phyloP scores from a whole-genome alignment of 2,113 vertebrate genomes.

The Prunella fulvescens region DNA sequence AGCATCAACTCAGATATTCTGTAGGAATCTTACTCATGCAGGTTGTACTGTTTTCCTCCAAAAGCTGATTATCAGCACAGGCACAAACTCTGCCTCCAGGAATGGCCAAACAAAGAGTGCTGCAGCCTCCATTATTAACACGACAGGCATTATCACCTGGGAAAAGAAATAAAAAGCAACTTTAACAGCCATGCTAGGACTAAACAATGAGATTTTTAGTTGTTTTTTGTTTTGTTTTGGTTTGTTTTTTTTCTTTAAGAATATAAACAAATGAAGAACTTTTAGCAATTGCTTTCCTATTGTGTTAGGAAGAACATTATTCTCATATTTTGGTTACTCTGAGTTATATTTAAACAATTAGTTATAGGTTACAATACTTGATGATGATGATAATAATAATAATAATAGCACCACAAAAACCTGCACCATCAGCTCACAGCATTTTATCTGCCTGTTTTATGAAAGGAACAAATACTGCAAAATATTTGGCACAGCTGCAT shows the following conservation, averaged over 20 bases:
- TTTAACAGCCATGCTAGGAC: not conserved
- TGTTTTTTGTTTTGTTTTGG: not conserved
- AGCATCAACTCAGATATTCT: not conserved
- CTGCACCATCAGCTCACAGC: not conserved
- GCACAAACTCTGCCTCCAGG: constrained; percentile 94
- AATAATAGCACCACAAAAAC: not conserved
- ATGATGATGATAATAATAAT: not conserved
- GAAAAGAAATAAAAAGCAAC: not conserved
- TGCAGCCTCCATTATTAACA: constrained; percentile 94
- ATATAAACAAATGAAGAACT: not conserved
- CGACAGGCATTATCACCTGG: constrained; percentile 93
- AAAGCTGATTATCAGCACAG: constrained; percentile 93
- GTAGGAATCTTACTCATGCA: constrained; percentile 83
- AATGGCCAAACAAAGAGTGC: constrained; percentile 91
- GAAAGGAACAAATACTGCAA: not conserved
- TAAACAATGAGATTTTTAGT: not conserved
- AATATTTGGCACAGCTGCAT: not conserved
- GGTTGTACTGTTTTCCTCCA: constrained; percentile 92
- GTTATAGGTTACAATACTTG: not conserved
- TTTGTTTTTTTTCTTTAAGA: not conserved
- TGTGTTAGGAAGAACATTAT: not conserved
- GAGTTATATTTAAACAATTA: not conserved
- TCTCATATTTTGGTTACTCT: not conserved
- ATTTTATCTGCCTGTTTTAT: not conserved
- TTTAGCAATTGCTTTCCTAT: not conserved